Conservation (phyloP, 2,113 vertebrate species). For the Callopanchax toddi region DNA sequence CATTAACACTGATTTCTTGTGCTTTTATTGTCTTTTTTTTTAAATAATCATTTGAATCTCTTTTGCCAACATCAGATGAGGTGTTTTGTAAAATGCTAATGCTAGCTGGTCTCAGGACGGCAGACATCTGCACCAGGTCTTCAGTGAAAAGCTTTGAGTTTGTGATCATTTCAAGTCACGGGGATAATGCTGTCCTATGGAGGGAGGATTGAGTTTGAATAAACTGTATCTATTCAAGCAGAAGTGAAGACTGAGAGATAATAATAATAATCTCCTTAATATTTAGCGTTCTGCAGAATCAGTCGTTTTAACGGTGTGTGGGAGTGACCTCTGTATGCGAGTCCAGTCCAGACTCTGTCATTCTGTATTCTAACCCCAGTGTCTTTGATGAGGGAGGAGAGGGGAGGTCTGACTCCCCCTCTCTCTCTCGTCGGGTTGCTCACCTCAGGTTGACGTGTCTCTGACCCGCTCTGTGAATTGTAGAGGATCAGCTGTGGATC, state of each 20-base stretch:
- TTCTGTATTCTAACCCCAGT: slow-evolving; percentile 47
- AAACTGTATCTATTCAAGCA: slow-evolving; percentile 18
- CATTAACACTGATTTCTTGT: background rate
- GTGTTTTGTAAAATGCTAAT: background rate
- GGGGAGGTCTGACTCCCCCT: background rate
- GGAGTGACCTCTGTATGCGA: too few species aligned
- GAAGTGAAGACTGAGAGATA: slow-evolving; percentile 13
- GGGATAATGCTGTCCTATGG: slow-evolving; percentile 18
- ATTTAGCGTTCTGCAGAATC: too few species aligned
- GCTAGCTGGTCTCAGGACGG: slow-evolving; percentile 34
- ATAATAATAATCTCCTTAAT: too few species aligned
- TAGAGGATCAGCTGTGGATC: slow-evolving; percentile 22
- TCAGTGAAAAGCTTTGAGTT: slow-evolving; percentile 17
- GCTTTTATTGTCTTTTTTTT: slow-evolving; percentile 8
- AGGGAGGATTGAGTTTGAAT: slow-evolving; percentile 31
- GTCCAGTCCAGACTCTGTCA: slow-evolving; percentile 7
- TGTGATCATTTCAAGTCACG: slow-evolving; percentile 30
- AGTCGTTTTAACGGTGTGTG: background rate
- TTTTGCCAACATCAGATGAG: background rate
- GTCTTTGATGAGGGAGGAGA: slow-evolving; percentile 54
- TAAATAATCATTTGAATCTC: background rate
- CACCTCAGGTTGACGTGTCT: slow-evolving; percentile 66
- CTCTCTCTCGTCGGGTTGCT: slow-evolving; percentile 37
- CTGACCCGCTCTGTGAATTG: slow-evolving; percentile 33
- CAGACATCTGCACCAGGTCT: slow-evolving; percentile 37